These are phyloP conservation scores for Bombus waltoni DNA, from an alignment of 1,140 invertebrate species.

Conservation along the genomic window DNA sequence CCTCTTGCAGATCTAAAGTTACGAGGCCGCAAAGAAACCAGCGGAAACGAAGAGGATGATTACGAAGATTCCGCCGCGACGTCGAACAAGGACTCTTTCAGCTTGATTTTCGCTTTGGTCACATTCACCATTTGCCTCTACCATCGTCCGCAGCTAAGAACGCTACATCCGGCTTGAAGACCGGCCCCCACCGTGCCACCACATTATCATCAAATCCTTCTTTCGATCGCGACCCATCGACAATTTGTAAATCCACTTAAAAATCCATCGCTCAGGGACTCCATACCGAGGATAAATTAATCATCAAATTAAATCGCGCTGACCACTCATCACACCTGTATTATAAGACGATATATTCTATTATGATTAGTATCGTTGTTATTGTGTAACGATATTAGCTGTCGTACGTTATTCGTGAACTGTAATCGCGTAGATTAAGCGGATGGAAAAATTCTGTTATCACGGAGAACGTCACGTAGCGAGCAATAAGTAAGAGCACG, in stretches of 20 bases:
- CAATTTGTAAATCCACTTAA: slow-evolving; percentile 66
- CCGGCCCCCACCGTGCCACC: slow-evolving; percentile 52
- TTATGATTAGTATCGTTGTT: neutral
- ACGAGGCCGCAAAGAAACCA: slow-evolving; percentile 74
- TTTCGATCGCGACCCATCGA: slow-evolving; percentile 53
- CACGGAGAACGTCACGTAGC: neutral
- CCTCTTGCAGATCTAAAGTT: slow-evolving; percentile 74
- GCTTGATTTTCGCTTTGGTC: slow-evolving; percentile 54
- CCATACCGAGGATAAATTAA: slow-evolving; percentile 56
- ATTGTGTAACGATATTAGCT: slow-evolving; percentile 48
- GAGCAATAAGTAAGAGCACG: neutral
- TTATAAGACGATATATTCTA: slow-evolving; percentile 43
- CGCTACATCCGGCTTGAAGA: slow-evolving; percentile 77
- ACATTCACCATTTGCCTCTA: slow-evolving; percentile 72
- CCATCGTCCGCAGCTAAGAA: slow-evolving; percentile 74
- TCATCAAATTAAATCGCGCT: slow-evolving; percentile 49
- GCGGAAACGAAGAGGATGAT: slow-evolving; percentile 74
- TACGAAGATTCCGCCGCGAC: slow-evolving; percentile 75
- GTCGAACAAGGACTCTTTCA: slow-evolving; percentile 55
- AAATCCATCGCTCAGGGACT: slow-evolving; percentile 69
- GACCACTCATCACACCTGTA: slow-evolving; percentile 56
- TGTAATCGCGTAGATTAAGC: neutral
- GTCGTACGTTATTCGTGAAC: slow-evolving; percentile 17
- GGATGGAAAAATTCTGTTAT: neutral
- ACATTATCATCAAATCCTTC: slow-evolving; percentile 35